Conservation (phyloP, 2,888 invertebrate genomes). For the Luperina nickerlii region DNA sequence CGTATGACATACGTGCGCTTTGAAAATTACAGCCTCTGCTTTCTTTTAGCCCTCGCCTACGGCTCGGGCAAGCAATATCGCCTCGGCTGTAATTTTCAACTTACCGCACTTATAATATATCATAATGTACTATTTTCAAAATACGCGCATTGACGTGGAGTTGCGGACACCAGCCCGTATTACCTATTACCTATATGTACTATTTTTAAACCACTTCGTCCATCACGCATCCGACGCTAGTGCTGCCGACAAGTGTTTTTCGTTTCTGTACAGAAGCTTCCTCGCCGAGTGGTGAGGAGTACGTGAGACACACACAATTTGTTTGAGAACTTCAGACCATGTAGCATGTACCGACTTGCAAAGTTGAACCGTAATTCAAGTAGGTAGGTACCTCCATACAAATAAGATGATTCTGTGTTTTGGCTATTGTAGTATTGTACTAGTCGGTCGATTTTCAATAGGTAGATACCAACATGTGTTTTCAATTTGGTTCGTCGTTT, state of each 20-base stretch:
- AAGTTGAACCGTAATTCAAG: neutral
- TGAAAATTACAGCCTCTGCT: no score
- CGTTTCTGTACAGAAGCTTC: neutral
- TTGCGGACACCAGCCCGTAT: no score
- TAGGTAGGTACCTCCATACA: neutral
- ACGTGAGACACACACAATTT: neutral
- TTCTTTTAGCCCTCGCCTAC: no score
- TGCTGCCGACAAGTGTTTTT: neutral
- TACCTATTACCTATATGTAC: neutral
- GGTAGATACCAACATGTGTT: conserved; percentile 17
- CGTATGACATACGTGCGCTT: no score
- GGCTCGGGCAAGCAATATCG: no score
- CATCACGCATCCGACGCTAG: neutral
- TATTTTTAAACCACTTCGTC: no score
- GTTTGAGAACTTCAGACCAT: neutral
- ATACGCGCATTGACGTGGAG: no score
- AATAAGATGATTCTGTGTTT: neutral
- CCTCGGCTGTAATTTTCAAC: no score
- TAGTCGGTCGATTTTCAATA: neutral
- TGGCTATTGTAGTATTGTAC: neutral
- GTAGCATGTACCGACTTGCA: neutral
- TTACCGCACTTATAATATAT: no score
- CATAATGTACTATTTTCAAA: no score
- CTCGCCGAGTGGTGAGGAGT: neutral
- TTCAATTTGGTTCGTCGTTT: conserved; percentile 60